A percentile compares a stretch with the other conserved stretches of the same genome.
Conservation (phyloP, 2,888 invertebrate genomes). For the Cosmia pyralina region DNA sequence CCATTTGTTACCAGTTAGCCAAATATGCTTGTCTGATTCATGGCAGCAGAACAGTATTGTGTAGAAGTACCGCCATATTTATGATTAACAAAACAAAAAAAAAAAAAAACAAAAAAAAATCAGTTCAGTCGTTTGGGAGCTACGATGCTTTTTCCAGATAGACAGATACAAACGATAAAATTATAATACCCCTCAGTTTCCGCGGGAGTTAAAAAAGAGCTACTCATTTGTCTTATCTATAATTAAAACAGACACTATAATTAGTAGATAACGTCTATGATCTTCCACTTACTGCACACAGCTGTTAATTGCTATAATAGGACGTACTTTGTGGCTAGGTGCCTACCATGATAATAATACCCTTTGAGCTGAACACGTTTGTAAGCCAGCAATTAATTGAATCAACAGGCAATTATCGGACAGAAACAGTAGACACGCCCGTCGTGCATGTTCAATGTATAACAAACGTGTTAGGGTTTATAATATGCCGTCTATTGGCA, state of each 20-base stretch:
- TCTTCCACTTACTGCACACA: constrained; percentile 12
- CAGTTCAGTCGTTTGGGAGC: too few species aligned
- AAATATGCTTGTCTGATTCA: background rate
- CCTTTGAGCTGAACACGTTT: constrained; percentile 25
- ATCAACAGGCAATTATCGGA: constrained; percentile 50
- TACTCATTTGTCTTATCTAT: background rate
- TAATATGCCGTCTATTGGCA: background rate
- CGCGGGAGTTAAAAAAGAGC: background rate
- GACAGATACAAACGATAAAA: too few species aligned
- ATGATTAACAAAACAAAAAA: too few species aligned
- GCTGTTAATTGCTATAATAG: constrained; percentile 14
- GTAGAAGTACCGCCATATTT: background rate
- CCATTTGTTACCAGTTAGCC: background rate
- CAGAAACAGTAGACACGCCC: background rate
- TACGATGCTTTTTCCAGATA: too few species aligned
- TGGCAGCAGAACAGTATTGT: background rate
- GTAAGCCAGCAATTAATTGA: constrained; percentile 45
- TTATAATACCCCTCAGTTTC: too few species aligned
- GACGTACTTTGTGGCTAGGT: constrained; percentile 6
- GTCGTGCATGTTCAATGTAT: background rate
- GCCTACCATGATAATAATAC: constrained; percentile 20
- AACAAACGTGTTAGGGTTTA: background rate
- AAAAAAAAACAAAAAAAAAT: too few species aligned
- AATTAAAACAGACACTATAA: constrained; percentile 1
- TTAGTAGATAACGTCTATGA: background rate